Evolutionary conservation across 2,888 invertebrate genomes (phyloP), one percentile per base, ranked within the genome.

Genomic region (Chalcis sispes): DNA sequence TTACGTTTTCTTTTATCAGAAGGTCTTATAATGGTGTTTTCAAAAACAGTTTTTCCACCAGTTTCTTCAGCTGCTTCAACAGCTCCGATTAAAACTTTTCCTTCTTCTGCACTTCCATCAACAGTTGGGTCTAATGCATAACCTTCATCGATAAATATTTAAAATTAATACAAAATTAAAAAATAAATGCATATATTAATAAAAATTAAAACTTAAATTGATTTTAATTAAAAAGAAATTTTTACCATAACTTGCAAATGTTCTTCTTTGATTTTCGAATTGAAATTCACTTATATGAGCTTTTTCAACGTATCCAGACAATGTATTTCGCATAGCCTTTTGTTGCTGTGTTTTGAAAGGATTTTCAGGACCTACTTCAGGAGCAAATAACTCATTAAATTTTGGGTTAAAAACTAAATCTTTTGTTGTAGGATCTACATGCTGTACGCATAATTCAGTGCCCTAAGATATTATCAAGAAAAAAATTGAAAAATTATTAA

Each of bases 211-310:
- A 46, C 13, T n/a, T 15, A 59, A 46, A 42, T 5, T 15, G 25
- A 46, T 32, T 32, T 50, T 10, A 50, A 50, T 50, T 50, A 50
- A 46, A 50, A 23, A 36, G 48, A 75, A 25, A 15, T n/a, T 4
- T 54, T 64, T 74, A 92, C 93, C 98, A 85, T 95, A 98, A 86
- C 97, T 98, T 46, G 94, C 93, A 88, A 99, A 99, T 20, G 98
- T 98, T 83, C 97, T 90, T 73, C 98, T 91, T 86, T 99, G 98
- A 87, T 96, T 97, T 89, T 99, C 99, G 91, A 99, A 99, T 84
- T 98, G 96, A 89, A 99, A 99, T 82, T 96, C 95, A 89, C 95
- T 98, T 64, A 99, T 93, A 88, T 98, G 97, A 0, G 98, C 98
- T 79, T 95, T 94, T 86, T 99, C 99, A 0, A 98, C 96, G 89